phyloP scores from a whole-genome alignment of 37 sponge, comb jelly and placozoan genomes.

The Ianthella basta region DNA sequence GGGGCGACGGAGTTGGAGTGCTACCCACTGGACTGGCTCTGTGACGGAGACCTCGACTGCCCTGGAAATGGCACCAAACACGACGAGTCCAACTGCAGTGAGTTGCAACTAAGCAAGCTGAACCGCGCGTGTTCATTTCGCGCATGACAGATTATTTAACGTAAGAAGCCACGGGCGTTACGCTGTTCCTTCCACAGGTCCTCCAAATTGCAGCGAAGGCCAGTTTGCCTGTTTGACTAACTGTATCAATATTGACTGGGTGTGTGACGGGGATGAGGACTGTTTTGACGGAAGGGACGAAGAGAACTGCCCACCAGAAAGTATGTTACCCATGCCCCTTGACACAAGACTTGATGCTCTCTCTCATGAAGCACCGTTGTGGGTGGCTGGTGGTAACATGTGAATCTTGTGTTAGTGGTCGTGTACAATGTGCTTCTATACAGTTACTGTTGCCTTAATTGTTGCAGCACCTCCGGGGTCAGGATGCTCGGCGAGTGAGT shows the following conservation, averaged over 20 bases:
- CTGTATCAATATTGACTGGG: conserved; percentile 13
- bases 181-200: background rate
- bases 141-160: background rate
- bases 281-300: conserved; percentile 1
- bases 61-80: background rate
- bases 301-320: background rate
- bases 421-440: too few species aligned
- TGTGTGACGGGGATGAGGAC: background rate
- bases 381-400: too few species aligned
- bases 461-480: too few species aligned
- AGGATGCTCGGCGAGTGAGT: too few species aligned
- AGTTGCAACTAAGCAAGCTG: background rate
- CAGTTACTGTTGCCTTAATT: too few species aligned
- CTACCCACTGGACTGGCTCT: background rate
- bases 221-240: background rate
- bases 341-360: too few species aligned
- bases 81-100: conserved; percentile 29
- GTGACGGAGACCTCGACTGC: conserved; percentile 34
- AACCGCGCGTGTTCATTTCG: background rate
- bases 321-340: too few species aligned
- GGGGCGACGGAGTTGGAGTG: background rate
- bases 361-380: too few species aligned
- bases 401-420: too few species aligned
- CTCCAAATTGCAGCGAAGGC: background rate
- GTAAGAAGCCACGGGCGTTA: background rate